Percentiles rank a stretch among this genome's conserved stretches.
Conservation (phyloP, 2,888 invertebrate genomes). For the Brachylomia viminalis region DNA sequence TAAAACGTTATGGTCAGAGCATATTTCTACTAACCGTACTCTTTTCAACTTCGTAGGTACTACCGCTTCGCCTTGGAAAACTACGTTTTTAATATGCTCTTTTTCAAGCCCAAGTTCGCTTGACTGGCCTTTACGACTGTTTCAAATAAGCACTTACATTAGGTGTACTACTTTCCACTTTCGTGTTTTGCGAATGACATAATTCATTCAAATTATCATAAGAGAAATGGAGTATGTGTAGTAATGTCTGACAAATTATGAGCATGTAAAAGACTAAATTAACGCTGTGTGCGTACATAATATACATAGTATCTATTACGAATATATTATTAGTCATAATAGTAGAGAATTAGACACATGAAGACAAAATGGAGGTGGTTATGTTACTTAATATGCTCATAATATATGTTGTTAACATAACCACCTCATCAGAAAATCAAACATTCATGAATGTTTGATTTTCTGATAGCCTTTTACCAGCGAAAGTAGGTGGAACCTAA, state of each 20-base stretch:
- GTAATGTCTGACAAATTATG: slow-evolving; percentile 43
- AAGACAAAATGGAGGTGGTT: slow-evolving; percentile 26
- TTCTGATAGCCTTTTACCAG: slow-evolving; percentile 6
- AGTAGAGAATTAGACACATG: slow-evolving; percentile 20
- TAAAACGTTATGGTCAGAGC: slow-evolving; percentile 33
- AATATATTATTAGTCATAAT: slow-evolving; percentile 42
- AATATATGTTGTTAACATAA: no score
- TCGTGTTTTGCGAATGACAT: slow-evolving; percentile 52
- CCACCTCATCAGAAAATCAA: no score
- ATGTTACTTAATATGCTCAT: slow-evolving; percentile 37
- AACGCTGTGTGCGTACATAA: slow-evolving; percentile 34
- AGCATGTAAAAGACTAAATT: slow-evolving; percentile 40
- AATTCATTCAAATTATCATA: slow-evolving; percentile 58
- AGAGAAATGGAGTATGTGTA: slow-evolving; percentile 53
- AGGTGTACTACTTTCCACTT: slow-evolving; percentile 56
- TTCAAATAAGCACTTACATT: slow-evolving; percentile 58
- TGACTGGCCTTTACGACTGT: slow-evolving; percentile 32
- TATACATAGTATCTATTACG: slow-evolving; percentile 37
- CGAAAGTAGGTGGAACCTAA: neutral
- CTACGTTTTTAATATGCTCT: slow-evolving; percentile 57
- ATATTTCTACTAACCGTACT: slow-evolving; percentile 62
- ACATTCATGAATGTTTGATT: slow-evolving; percentile 33
- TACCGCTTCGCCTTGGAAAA: slow-evolving; percentile 48
- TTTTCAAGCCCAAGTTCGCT: slow-evolving; percentile 48
- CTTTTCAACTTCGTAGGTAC: slow-evolving; percentile 47